A percentile compares a stretch with the other conserved stretches of the same genome.
Evolutionary conservation across 2,113 vertebrate genomes (phyloP).

Genomic region (Urocitellus parryii): DNA sequence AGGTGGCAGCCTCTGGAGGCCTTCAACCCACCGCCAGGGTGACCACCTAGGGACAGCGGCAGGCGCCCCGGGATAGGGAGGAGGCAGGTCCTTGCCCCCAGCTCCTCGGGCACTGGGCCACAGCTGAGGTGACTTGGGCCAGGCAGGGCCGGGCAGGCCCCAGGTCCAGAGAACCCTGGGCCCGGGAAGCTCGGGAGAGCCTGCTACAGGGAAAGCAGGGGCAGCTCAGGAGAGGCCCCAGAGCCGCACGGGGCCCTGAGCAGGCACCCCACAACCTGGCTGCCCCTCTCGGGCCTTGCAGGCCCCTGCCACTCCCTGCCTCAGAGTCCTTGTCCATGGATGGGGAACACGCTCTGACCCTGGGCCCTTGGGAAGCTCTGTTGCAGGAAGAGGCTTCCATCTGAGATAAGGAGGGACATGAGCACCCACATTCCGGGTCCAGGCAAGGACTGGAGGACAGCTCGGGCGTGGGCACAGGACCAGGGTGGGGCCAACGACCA

Average conservation of each 20-base stretch:
- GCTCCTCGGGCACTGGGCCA: fast-evolving
- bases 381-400: too few species aligned
- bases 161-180: background rate
- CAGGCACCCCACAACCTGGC: background rate
- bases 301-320: background rate
- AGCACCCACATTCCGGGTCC: too few species aligned
- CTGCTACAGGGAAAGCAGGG: too few species aligned
- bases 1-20: too few species aligned
- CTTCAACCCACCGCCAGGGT: too few species aligned
- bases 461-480: too few species aligned
- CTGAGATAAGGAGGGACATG: too few species aligned
- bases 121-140: background rate
- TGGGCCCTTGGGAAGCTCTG: background rate
- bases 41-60: background rate
- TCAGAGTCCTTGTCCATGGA: background rate
- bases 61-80: fast-evolving
- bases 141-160: background rate
- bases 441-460: too few species aligned
- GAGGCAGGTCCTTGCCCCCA: background rate
- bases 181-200: background rate
- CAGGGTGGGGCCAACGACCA: too few species aligned
- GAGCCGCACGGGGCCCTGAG: too few species aligned
- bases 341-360: too few species aligned
- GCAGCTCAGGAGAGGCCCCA: too few species aligned
- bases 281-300: background rate